These are phyloP conservation scores for Dicyrtoma fusca DNA, from an alignment of 2,888 invertebrate species.

Conservation along the genomic window DNA sequence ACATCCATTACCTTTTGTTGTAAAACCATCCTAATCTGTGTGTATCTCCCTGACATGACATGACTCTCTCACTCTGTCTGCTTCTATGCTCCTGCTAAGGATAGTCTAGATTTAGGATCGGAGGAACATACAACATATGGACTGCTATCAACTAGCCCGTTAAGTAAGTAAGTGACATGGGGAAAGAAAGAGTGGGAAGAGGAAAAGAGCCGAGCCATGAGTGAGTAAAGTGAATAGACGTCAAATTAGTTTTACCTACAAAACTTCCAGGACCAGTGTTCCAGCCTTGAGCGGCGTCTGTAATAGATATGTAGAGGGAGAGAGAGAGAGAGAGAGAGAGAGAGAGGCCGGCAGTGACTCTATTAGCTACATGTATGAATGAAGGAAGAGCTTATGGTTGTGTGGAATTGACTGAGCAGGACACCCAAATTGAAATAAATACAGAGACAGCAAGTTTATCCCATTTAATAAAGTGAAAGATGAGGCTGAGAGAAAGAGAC, in stretches of 20 bases:
- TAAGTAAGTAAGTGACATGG: neutral
- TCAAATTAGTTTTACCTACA: slow-evolving; percentile 23
- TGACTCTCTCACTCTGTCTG: too few species aligned
- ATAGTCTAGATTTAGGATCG: too few species aligned
- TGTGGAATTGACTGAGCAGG: too few species aligned
- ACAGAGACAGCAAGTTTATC: slow-evolving; percentile 18
- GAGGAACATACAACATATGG: too few species aligned
- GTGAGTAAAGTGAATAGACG: slow-evolving; percentile 1
- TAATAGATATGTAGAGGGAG: neutral
- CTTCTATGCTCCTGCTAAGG: too few species aligned
- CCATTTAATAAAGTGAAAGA: slow-evolving; percentile 37
- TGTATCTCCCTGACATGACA: too few species aligned
- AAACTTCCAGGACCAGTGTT: too few species aligned
- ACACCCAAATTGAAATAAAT: slow-evolving; percentile 25
- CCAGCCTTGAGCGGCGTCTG: too few species aligned
- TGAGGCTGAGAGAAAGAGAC: slow-evolving; percentile 17
- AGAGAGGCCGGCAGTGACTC: slow-evolving; percentile 5
- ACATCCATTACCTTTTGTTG: too few species aligned
- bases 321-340: slow-evolving; percentile 12
- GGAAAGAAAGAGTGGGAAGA: neutral
- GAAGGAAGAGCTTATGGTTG: too few species aligned
- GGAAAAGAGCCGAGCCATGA: neutral
- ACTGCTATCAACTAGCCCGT: too few species aligned
- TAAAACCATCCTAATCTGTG: too few species aligned
- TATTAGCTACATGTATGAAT: neutral